These are phyloP conservation scores for Oligia fasciuncula DNA, from an alignment of 2,888 invertebrate species.

Conservation along the genomic window DNA sequence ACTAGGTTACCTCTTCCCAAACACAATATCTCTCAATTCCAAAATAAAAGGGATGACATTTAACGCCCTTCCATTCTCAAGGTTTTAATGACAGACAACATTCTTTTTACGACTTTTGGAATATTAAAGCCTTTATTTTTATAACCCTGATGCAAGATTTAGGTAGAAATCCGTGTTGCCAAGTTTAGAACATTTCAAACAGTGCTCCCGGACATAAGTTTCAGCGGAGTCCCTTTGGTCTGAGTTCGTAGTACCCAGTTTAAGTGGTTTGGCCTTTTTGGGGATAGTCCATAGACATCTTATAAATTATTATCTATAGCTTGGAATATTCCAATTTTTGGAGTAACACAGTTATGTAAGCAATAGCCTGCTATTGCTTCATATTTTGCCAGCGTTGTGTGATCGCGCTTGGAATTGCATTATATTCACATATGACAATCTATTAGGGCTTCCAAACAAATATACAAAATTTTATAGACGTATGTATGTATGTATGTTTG, in stretches of 20 bases:
- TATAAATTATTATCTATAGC: conserved; percentile 18
- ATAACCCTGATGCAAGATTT: conserved; percentile 1
- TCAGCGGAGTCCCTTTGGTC: conserved; percentile 11
- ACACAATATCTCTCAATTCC: background rate
- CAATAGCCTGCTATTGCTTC: too few species aligned
- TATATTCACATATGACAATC: too few species aligned
- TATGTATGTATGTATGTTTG: too few species aligned
- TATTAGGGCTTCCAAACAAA: too few species aligned
- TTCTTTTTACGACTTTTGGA: conserved; percentile 9
- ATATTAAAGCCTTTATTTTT: conserved; percentile 6
- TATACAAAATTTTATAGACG: too few species aligned
- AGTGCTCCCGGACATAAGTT: conserved; percentile 5
- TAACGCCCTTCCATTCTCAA: conserved; percentile 1
- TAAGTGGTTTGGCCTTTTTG: conserved; percentile 8
- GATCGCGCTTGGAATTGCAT: too few species aligned
- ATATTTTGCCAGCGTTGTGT: too few species aligned
- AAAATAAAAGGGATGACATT: background rate
- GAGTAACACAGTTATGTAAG: background rate
- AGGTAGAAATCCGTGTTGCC: background rate
- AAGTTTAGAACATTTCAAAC: conserved; percentile 11
- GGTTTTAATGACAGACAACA: conserved; percentile 7
- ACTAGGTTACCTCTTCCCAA: background rate
- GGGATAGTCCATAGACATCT: background rate
- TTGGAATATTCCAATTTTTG: conserved; percentile 6
- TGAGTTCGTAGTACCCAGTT: background rate